phyloP scores from a whole-genome alignment of 2,113 vertebrate genomes.

The Montifringilla adamsi region DNA sequence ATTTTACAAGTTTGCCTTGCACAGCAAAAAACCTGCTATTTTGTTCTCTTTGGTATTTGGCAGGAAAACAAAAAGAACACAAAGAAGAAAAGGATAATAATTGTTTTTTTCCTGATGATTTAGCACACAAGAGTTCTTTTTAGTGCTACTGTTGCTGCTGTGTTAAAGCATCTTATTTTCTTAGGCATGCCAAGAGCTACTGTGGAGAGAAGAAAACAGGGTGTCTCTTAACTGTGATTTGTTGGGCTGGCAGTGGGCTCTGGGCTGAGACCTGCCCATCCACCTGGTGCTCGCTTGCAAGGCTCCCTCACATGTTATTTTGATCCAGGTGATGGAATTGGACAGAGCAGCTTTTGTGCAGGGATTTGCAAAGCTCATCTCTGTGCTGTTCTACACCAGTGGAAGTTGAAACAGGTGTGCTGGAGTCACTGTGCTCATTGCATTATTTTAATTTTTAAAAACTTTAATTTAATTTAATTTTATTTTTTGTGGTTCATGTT shows the following conservation, averaged over 20 bases:
- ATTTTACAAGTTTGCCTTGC: slow-evolving; percentile 49
- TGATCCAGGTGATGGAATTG: slow-evolving; percentile 15
- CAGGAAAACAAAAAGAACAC: slow-evolving; percentile 41
- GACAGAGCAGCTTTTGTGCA: slow-evolving; percentile 48
- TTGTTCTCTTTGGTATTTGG: slow-evolving; percentile 44
- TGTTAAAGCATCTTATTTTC: slow-evolving; percentile 25
- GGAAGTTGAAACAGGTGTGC: slow-evolving; percentile 33
- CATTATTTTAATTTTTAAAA: background rate
- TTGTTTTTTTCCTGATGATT: slow-evolving; percentile 35
- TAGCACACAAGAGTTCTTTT: slow-evolving; percentile 20
- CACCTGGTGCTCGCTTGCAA: rapidly evolving
- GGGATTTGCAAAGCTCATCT: background rate
- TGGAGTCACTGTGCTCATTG: background rate
- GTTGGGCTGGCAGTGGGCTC: background rate
- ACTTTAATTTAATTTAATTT: background rate
- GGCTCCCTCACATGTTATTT: background rate
- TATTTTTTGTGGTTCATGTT: background rate
- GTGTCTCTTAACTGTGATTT: background rate
- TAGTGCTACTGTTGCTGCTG: slow-evolving; percentile 24
- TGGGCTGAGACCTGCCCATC: background rate
- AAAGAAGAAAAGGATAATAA: slow-evolving; percentile 39
- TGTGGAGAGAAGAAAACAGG: background rate
- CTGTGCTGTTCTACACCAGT: background rate
- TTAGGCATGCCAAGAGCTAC: background rate
- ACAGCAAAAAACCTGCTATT: slow-evolving; percentile 37